Evolutionary conservation across 2,797 vertebrate genomes (phyloP).

Genomic region (Acridotheres tristis): DNA sequence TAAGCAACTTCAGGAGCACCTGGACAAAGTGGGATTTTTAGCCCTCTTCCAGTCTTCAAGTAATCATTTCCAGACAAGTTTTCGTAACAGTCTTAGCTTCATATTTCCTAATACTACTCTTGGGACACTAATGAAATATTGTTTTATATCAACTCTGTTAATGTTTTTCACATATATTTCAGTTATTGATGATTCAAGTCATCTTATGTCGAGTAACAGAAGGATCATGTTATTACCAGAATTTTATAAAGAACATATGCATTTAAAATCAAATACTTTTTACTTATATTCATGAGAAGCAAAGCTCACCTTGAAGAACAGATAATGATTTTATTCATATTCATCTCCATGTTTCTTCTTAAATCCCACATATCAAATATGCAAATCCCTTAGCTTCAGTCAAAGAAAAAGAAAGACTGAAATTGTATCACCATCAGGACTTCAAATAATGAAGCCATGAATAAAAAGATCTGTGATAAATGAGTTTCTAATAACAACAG

Average conservation of each 20-base stretch:
- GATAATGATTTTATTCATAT: slow-evolving; percentile 56
- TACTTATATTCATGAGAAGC: slow-evolving; percentile 19
- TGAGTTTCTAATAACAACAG: slow-evolving; percentile 20
- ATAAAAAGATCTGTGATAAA: slow-evolving; percentile 55
- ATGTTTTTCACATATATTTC: slow-evolving; percentile 32
- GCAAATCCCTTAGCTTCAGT: slow-evolving; percentile 45
- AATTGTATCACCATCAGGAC: slow-evolving; percentile 31
- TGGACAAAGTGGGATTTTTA: slow-evolving; percentile 45
- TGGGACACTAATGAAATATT: slow-evolving; percentile 51
- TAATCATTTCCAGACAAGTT: slow-evolving; percentile 56
- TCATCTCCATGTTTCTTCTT: slow-evolving; percentile 37
- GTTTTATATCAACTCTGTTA: slow-evolving; percentile 23
- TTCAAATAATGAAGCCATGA: slow-evolving; percentile 46
- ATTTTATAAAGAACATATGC: slow-evolving; percentile 12
- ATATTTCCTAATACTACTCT: slow-evolving; percentile 45
- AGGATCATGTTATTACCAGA: slow-evolving; percentile 13
- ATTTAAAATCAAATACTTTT: slow-evolving; percentile 16
- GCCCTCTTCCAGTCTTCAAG: slow-evolving; percentile 17
- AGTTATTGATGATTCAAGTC: slow-evolving; percentile 33
- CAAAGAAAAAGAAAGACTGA: slow-evolving; percentile 41
- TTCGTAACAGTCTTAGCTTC: slow-evolving; percentile 28
- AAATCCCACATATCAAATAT: slow-evolving; percentile 52
- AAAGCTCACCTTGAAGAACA: slow-evolving; percentile 52
- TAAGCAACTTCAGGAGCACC: slow-evolving; percentile 58
- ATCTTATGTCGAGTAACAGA: slow-evolving; percentile 9